phyloP scores from a whole-genome alignment of 2,888 invertebrate species.

The Anodontia alba region DNA sequence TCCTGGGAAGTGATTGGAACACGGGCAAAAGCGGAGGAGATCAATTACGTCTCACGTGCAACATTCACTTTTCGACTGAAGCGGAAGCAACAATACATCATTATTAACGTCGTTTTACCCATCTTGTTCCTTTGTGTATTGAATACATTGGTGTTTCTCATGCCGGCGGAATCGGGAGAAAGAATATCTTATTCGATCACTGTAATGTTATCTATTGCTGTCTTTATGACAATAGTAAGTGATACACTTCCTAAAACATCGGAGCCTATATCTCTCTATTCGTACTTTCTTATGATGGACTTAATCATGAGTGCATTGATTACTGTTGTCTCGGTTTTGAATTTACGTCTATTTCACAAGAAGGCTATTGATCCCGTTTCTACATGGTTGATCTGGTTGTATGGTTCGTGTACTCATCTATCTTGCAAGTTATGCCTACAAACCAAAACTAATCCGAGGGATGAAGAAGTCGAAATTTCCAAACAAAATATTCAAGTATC shows the following conservation, averaged over 20 bases:
- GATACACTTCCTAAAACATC: conserved; percentile 54
- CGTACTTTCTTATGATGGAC: conserved; percentile 39
- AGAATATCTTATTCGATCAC: too few species aligned
- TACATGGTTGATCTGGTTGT: not conserved
- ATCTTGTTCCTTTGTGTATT: conserved; percentile 60
- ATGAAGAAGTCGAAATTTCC: not conserved
- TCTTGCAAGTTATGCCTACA: not conserved
- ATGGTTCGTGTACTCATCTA: not conserved
- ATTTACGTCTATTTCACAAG: not conserved
- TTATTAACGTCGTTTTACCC: conserved; percentile 25
- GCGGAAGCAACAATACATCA: conserved; percentile 54
- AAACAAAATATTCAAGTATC: conserved; percentile 21
- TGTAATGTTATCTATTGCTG: too few species aligned
- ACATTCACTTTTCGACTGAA: conserved; percentile 21
- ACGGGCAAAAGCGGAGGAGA: not conserved
- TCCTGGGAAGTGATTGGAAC: not conserved
- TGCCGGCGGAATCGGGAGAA: conserved; percentile 20
- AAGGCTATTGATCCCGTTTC: not conserved
- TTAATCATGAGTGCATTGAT: not conserved
- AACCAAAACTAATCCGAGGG: not conserved
- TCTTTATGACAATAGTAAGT: conserved; percentile 14
- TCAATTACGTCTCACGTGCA: not conserved
- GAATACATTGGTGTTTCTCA: conserved; percentile 59
- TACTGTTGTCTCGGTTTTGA: not conserved
- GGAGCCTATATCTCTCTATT: conserved; percentile 51